Conservation (phyloP, 1,140 invertebrate species). For the Colletes latitarsis region DNA sequence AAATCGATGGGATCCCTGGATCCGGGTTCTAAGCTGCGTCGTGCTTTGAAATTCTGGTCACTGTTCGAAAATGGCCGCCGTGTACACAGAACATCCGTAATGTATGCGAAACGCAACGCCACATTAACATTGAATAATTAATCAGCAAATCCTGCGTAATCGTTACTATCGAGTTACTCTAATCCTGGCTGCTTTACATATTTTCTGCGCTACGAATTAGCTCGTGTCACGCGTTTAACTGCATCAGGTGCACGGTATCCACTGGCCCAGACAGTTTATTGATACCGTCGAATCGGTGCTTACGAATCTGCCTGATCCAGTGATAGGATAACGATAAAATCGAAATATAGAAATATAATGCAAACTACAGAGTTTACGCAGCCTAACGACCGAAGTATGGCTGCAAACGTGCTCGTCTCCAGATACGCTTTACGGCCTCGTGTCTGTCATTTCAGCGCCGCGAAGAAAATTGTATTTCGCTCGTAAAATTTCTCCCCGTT, state of each 20-base stretch:
- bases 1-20: no score
- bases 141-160: conserved; percentile 41
- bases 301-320: background rate
- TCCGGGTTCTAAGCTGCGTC: background rate
- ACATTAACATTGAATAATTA: conserved; percentile 38
- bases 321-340: background rate
- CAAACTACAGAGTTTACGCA: no score
- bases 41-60: background rate
- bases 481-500: no score
- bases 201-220: conserved; percentile 38
- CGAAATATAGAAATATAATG: background rate
- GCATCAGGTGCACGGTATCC: conserved; percentile 1
- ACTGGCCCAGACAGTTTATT: conserved; percentile 17
- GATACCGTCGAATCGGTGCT: conserved; percentile 35
- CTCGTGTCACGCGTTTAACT: conserved; percentile 30
- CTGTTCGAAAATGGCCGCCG: background rate
- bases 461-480: no score
- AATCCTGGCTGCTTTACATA: conserved; percentile 31
- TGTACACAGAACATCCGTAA: no score
- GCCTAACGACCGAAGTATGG: no score
- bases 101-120: background rate
- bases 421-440: no score
- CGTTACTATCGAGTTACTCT: conserved; percentile 32
- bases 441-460: no score
- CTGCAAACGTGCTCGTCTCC: no score